phyloP scores from a whole-genome alignment of 2,888 invertebrate genomes.

The Caenorhabditis doughertyi region DNA sequence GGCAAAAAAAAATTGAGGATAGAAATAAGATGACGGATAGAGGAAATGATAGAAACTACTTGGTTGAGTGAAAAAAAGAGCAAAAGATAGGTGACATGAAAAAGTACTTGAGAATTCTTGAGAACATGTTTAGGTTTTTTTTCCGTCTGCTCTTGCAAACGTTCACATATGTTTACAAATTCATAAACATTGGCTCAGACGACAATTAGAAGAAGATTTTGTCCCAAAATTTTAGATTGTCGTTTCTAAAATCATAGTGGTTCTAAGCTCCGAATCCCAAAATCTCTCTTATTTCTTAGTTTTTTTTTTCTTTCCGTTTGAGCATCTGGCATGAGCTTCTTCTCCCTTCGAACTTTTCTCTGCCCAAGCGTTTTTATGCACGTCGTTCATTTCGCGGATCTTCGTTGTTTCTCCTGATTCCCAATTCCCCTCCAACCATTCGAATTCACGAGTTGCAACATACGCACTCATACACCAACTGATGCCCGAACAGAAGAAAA shows the following conservation, averaged over 20 bases:
- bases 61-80: neutral
- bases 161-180: conserved; percentile 39
- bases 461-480: conserved; percentile 33
- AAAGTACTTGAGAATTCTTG: conserved; percentile 30
- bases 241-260: conserved; percentile 49
- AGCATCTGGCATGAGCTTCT: conserved; percentile 60
- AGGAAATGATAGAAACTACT: conserved; percentile 29
- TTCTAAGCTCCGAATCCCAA: neutral
- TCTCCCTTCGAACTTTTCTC: too few relatives aligned
- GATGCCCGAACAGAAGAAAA: conserved; percentile 5
- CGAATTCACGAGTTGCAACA: conserved; percentile 48
- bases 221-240: conserved; percentile 6
- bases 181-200: conserved; percentile 48
- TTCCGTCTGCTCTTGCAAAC: conserved; percentile 6
- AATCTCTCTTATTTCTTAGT: too few relatives aligned
- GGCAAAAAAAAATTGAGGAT: neutral
- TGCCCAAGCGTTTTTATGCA: neutral
- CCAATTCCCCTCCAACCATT: neutral
- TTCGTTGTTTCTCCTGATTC: neutral
- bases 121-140: neutral
- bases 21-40: conserved; percentile 43
- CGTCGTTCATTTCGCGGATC: neutral
- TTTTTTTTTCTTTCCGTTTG: conserved; percentile 29
- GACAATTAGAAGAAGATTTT: conserved; percentile 42
- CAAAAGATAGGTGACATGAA: conserved; percentile 42